These are phyloP conservation scores for Haplochromis vanheusdeni DNA, from an alignment of 2,113 vertebrate genomes.

Conservation along the genomic window DNA sequence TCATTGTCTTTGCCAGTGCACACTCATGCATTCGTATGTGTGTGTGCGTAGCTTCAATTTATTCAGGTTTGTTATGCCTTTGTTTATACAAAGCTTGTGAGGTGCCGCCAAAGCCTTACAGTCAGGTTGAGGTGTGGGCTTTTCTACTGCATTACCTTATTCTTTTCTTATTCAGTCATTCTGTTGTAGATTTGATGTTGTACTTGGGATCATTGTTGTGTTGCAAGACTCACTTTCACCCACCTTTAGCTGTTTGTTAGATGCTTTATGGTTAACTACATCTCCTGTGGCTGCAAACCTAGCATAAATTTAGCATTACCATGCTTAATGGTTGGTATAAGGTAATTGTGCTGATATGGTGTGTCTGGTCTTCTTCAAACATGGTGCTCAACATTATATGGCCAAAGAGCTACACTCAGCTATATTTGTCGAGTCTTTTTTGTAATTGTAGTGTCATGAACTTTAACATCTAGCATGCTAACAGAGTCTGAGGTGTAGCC, in stretches of 20 bases:
- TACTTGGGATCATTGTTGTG: not conserved
- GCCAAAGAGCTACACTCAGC: not conserved
- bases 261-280: not conserved
- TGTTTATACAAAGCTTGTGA: not conserved
- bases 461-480: not conserved
- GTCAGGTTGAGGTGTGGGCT: not conserved
- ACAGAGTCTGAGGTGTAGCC: not conserved
- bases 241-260: not conserved
- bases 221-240: not conserved
- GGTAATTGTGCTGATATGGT: not conserved
- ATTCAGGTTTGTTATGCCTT: not conserved
- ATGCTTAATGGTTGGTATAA: not conserved
- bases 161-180: not conserved
- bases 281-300: not conserved
- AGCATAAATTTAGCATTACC: not conserved
- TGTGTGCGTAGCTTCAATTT: not conserved
- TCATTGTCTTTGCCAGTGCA: not conserved
- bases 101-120: not conserved
- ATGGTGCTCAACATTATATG: not conserved
- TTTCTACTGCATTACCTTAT: not conserved
- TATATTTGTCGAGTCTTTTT: not conserved
- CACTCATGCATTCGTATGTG: not conserved
- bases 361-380: not conserved
- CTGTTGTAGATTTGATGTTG: not conserved
- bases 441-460: not conserved